These are phyloP conservation scores for Atopsyche davidsoni DNA, from an alignment of 1,140 invertebrate genomes.

Conservation along the genomic window DNA sequence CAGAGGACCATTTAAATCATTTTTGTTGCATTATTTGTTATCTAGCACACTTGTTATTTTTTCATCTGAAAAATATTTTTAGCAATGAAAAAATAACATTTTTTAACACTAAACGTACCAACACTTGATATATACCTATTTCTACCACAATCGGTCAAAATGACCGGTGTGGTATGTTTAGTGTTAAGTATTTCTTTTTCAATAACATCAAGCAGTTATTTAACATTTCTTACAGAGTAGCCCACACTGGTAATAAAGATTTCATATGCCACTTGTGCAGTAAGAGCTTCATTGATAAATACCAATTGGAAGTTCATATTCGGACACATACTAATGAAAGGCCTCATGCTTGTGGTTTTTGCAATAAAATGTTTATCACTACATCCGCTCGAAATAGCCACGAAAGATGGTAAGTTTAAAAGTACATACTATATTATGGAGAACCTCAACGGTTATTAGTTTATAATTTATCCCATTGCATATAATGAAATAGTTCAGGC, in stretches of 20 bases:
- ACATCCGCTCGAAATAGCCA: conserved; percentile 23
- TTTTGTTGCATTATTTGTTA: no score
- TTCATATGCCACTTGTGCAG: conserved; percentile 37
- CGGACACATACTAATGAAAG: conserved; percentile 46
- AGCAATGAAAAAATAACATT: no score
- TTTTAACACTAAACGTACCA: no score
- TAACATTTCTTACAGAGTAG: conserved; percentile 22
- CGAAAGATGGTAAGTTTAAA: conserved; percentile 23
- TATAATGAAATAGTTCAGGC: neutral
- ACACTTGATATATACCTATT: no score
- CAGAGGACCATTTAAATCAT: no score
- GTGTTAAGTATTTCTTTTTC: neutral
- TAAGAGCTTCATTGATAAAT: conserved; percentile 34
- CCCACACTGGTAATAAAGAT: conserved; percentile 33
- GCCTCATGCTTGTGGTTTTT: conserved; percentile 45
- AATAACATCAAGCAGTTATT: neutral
- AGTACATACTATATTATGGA: conserved; percentile 1
- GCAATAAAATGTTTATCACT: conserved; percentile 33
- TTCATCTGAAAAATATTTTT: no score
- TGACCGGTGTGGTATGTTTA: no score
- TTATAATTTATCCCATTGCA: neutral
- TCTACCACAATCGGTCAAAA: no score
- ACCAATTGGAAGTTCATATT: conserved; percentile 40
- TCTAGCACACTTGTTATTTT: no score
- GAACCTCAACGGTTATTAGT: neutral